phyloP scores from a whole-genome alignment of 2,113 vertebrate genomes.

The Tamias sibiricus region DNA sequence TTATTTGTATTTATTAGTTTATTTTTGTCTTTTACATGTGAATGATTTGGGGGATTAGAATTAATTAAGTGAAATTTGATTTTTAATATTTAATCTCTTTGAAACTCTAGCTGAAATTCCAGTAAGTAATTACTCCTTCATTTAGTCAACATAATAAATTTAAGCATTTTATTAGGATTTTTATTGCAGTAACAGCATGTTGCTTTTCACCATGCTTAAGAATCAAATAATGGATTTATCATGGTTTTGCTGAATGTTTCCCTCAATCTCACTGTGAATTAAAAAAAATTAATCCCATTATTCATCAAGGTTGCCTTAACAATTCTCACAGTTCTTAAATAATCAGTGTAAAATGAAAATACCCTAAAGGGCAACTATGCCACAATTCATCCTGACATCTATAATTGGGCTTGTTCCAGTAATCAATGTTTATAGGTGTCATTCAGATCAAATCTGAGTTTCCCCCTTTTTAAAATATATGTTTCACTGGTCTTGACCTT shows the following conservation, averaged over 20 bases:
- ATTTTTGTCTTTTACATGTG: slow-evolving; percentile 31
- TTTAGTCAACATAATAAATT: slow-evolving; percentile 53
- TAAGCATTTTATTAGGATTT: slow-evolving; percentile 20
- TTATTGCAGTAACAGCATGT: not conserved
- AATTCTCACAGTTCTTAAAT: not conserved
- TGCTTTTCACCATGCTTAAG: slow-evolving; percentile 10
- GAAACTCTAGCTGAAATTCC: not conserved
- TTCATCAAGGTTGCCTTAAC: not conserved
- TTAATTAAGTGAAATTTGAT: slow-evolving; percentile 31
- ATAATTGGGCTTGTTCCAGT: not conserved
- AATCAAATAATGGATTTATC: not conserved
- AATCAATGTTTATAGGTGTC: not conserved
- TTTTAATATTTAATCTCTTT: slow-evolving; percentile 45
- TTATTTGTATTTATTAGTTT: slow-evolving; percentile 9
- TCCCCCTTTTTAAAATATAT: not conserved
- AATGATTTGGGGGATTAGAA: slow-evolving; percentile 9
- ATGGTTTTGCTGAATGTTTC: slow-evolving; percentile 37
- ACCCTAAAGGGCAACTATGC: not conserved
- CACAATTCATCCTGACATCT: not conserved
- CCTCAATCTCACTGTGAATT: not conserved
- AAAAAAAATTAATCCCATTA: slow-evolving; percentile 1
- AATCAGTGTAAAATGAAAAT: not conserved
- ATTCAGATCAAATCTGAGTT: slow-evolving; percentile 39
- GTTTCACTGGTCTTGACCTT: not conserved
- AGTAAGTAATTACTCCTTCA: not conserved